phyloP scores from a whole-genome alignment of 2,113 vertebrate genomes.

The Maccullochella peelii region DNA sequence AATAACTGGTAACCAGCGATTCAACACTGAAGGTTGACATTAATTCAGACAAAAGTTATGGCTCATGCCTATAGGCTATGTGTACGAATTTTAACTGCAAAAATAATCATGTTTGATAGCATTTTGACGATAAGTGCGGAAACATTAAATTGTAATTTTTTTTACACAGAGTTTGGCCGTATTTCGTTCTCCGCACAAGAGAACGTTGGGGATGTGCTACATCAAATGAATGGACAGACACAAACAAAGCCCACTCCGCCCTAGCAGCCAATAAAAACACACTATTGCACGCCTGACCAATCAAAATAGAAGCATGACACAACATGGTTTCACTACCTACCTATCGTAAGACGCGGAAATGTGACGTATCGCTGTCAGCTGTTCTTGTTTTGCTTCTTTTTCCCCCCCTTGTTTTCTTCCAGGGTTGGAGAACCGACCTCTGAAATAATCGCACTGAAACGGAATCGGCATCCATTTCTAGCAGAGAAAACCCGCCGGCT shows the following conservation, averaged over 20 bases:
- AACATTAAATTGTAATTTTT: neutral
- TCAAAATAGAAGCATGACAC: conserved; percentile 26
- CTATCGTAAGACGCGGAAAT: conserved; percentile 28
- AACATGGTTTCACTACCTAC: conserved; percentile 27
- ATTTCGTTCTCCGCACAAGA: neutral
- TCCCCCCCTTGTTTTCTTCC: neutral
- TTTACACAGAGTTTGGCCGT: neutral
- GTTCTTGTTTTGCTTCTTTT: conserved; percentile 81
- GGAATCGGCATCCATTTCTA: fast-evolving
- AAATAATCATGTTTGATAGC: neutral
- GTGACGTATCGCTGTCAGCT: conserved; percentile 81
- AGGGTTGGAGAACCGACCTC: neutral
- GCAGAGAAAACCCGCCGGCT: neutral
- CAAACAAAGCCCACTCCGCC: conserved; percentile 7
- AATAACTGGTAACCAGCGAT: neutral
- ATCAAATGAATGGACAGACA: conserved; percentile 25
- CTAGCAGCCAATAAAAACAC: conserved; percentile 29
- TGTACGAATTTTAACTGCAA: neutral
- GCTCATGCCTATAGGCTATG: neutral
- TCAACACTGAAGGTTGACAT: neutral
- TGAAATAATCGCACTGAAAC: neutral
- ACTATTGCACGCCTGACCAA: conserved; percentile 43
- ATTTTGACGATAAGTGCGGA: no score
- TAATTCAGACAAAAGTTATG: neutral
- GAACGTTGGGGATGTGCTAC: neutral